A percentile compares a stretch with the other conserved stretches of the same genome.
Evolutionary conservation across 2,888 invertebrate species (phyloP).

Genomic region (Arctia plantaginis): DNA sequence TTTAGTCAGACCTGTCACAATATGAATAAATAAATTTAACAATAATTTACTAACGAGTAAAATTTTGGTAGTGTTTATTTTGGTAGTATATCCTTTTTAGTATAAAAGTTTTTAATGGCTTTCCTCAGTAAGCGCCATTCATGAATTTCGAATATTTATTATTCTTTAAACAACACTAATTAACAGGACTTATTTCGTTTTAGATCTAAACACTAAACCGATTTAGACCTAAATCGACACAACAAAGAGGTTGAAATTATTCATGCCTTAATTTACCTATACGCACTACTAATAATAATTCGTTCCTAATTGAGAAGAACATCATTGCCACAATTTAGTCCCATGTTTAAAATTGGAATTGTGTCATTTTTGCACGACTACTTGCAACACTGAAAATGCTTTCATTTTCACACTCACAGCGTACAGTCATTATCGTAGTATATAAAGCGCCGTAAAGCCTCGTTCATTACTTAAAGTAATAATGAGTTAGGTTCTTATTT

Average conservation of each 20-base stretch:
- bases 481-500: conserved; percentile 14
- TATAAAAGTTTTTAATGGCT: too few relatives aligned
- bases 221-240: background rate
- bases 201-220: too few relatives aligned
- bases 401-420: background rate
- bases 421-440: background rate
- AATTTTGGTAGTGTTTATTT: too few relatives aligned
- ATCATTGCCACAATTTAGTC: background rate
- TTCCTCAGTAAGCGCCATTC: too few relatives aligned
- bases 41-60: too few relatives aligned
- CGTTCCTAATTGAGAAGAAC: background rate
- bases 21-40: too few relatives aligned
- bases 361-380: background rate
- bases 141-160: too few relatives aligned
- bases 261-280: background rate
- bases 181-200: too few relatives aligned
- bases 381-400: background rate
- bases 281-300: background rate
- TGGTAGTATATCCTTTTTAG: too few relatives aligned
- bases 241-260: background rate
- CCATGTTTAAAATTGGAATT: background rate
- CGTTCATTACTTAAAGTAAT: conserved; percentile 18
- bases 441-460: background rate
- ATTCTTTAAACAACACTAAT: too few relatives aligned
- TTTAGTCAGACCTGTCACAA: too few relatives aligned